Conservation (phyloP, 2,797 vertebrate species). For the Tolypeutes matacus region DNA sequence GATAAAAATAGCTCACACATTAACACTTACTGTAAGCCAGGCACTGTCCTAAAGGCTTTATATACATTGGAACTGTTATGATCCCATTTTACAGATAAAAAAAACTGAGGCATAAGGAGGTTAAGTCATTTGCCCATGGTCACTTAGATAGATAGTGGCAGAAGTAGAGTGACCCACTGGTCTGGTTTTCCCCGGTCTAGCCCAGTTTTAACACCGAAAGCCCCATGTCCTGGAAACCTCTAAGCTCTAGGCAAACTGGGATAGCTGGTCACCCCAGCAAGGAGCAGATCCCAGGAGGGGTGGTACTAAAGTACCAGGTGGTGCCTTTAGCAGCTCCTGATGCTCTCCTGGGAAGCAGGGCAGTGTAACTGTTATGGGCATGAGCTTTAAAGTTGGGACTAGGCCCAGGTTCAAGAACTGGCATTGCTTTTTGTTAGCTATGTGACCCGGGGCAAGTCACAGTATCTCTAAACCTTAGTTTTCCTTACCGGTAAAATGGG, state of each 20-base stretch:
- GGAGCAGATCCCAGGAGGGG: neutral
- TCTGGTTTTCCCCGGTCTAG: no score
- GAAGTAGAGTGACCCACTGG: neutral
- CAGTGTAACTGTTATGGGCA: rapidly evolving
- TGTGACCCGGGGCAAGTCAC: no score
- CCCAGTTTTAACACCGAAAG: neutral
- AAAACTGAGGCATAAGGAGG: neutral
- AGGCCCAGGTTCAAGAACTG: neutral
- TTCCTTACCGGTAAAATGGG: neutral
- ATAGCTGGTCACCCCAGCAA: neutral
- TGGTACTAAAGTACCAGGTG: neutral
- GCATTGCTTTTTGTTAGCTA: neutral
- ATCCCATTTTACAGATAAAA: neutral
- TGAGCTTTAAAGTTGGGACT: neutral
- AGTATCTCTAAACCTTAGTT: rapidly evolving
- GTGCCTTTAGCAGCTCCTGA: no score
- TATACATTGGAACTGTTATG: rapidly evolving
- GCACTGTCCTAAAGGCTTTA: neutral
- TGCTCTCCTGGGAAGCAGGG: neutral
- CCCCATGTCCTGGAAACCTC: neutral
- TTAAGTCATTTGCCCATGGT: no score
- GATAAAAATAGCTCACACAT: no score
- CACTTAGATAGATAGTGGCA: neutral
- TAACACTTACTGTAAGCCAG: neutral
- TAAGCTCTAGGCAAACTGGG: neutral